Base-by-base conservation (phyloP, 2,113 vertebrate species). In the Clinocottus analis region DNA sequence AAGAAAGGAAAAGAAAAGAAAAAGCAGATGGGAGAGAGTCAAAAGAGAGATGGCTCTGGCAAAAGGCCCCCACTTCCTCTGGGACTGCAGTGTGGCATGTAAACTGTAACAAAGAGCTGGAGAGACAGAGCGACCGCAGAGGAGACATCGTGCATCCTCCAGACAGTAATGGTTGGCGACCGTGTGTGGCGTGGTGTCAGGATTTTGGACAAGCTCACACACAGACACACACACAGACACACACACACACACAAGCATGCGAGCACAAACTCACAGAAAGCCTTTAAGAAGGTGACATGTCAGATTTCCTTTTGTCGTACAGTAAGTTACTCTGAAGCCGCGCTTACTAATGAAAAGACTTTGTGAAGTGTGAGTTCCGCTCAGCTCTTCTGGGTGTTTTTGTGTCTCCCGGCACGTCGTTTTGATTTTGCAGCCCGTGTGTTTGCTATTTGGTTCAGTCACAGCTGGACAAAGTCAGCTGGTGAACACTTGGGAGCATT, bases 31-130 rank as follows among this genome's bases (percentile, higher is more conserved):
- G 23, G 29, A 31, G 29, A 31, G 29, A 31, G 29, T 31, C 45
- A 21, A 51, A 60, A 82, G 68, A 72, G 72, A 77, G 65, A 31
- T 35, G 55, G 23, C 70, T 67, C 62, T 70, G 75, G 73, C 51
- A 67, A 49, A n/a, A 56, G 33, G 45, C 60, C 67, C 82, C 68
- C 27, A 49, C 79, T 58, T 56, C 49, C 53, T 66, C 9, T 12
- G 53, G 25, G 45, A 47, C 58, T 60, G 72, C 49, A 77, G 27
- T 23, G 72, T 77, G 64, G 23, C 64, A 58, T 72, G 63, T 62
- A 79, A 75, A 83, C 59, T 61, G 60, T 41, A 9, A 49, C 7
- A 0, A 39, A 62, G 68, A 72, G 58, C 56, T 23, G 23, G 35
- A 64, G 51, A 12, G 55, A 53, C 35, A 47, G n/a, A 55, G 55